phyloP scores from a whole-genome alignment of 2,113 vertebrate genomes.

The Poeciliopsis turrubarensis region DNA sequence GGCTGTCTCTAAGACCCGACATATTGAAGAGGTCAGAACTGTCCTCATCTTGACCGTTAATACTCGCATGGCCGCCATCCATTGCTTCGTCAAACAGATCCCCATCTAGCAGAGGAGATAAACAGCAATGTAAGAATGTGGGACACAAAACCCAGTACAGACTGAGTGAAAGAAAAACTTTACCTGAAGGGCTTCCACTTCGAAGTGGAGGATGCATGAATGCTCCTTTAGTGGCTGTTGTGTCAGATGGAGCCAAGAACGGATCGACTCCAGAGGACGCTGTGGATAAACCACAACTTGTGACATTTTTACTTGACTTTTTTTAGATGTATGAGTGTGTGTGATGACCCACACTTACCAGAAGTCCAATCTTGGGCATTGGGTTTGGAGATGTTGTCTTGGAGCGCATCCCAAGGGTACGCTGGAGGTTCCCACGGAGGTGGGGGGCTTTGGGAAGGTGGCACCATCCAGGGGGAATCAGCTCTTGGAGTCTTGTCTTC shows the following conservation, averaged over 20 bases:
- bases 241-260: slow-evolving; percentile 78
- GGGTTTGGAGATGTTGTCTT: slow-evolving; percentile 63
- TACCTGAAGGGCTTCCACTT: slow-evolving; percentile 86
- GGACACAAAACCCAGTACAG: background rate
- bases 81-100: slow-evolving; percentile 88
- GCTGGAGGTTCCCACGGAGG: slow-evolving; percentile 76
- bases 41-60: slow-evolving; percentile 78
- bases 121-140: background rate
- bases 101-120: slow-evolving; percentile 77
- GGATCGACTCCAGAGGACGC: slow-evolving; percentile 78
- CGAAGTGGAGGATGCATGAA: slow-evolving; percentile 52
- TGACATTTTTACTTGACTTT: background rate
- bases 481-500: slow-evolving; percentile 40
- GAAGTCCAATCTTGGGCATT: slow-evolving; percentile 49
- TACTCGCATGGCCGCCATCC: slow-evolving; percentile 81
- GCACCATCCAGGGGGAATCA: slow-evolving; percentile 72
- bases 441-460: slow-evolving; percentile 62
- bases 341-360: slow-evolving; percentile 59
- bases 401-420: slow-evolving; percentile 86
- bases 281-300: slow-evolving; percentile 50
- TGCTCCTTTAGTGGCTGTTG: slow-evolving; percentile 39
- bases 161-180: slow-evolving; percentile 4
- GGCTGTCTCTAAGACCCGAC: slow-evolving; percentile 78
- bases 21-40: slow-evolving; percentile 85
- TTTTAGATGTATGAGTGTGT: background rate